Evolutionary conservation across 1,140 invertebrate species (phyloP).

Genomic region (Cyclina sinensis): DNA sequence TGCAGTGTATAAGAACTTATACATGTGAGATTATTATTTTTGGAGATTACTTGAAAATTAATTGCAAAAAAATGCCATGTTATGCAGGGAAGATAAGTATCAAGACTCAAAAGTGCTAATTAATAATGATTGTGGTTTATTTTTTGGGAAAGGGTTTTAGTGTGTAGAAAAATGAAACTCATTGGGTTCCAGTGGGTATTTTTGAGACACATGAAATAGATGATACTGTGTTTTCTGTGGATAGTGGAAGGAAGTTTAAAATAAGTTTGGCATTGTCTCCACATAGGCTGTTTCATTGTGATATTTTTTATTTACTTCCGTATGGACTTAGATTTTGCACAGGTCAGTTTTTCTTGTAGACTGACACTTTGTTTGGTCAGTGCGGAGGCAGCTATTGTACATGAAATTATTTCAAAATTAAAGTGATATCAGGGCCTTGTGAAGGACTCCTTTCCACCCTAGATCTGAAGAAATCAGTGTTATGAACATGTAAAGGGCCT

Average conservation of each 20-base stretch:
- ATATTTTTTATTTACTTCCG: constrained; percentile 55
- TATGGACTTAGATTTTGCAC: constrained; percentile 7
- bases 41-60: background rate
- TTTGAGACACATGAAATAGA: background rate
- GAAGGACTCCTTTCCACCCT: too few species aligned
- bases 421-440: too few species aligned
- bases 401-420: constrained; percentile 29
- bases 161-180: too few species aligned
- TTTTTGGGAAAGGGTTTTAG: background rate
- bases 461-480: background rate
- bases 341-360: background rate
- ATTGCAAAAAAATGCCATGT: background rate
- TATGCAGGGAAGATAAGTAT: too few species aligned
- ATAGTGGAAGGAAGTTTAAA: background rate
- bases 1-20: too few species aligned
- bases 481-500: background rate
- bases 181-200: too few species aligned
- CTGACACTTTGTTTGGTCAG: background rate
- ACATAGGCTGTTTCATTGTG: constrained; percentile 43
- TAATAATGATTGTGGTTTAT: background rate
- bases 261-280: constrained; percentile 13
- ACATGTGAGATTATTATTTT: too few species aligned
- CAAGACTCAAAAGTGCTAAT: background rate
- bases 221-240: background rate
- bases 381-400: constrained; percentile 39